phyloP scores from a whole-genome alignment of 2,113 vertebrate genomes.

The Oryctolagus cuniculus region mOryCun1.1 NC_091448.1:49106501-49107000 shows the following conservation, averaged over 20 bases:
- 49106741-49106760: conserved; percentile 39
- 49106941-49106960: conserved; percentile 54
- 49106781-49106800: conserved; percentile 17
- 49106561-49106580: neutral
- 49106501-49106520: neutral
- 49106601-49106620: conserved; percentile 47
- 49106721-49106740: neutral
- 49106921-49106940: conserved; percentile 38
- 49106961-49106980: conserved; percentile 52
- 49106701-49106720: conserved; percentile 61
- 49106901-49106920: conserved; percentile 71
- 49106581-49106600: conserved; percentile 13
- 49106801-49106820: conserved; percentile 54
- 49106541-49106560: conserved; percentile 13
- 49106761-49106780: conserved; percentile 71
- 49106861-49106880: conserved; percentile 62
- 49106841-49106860: conserved; percentile 75
- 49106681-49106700: neutral
- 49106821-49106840: conserved; percentile 42
- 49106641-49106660: neutral
- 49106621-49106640: conserved; percentile 37
- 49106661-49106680: neutral
- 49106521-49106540: neutral
- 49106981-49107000: conserved; percentile 66
- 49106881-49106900: conserved; percentile 63